These are phyloP conservation scores for Gymnodraco acuticeps DNA, from an alignment of 2,797 vertebrate genomes.

Conservation along the genomic window DNA sequence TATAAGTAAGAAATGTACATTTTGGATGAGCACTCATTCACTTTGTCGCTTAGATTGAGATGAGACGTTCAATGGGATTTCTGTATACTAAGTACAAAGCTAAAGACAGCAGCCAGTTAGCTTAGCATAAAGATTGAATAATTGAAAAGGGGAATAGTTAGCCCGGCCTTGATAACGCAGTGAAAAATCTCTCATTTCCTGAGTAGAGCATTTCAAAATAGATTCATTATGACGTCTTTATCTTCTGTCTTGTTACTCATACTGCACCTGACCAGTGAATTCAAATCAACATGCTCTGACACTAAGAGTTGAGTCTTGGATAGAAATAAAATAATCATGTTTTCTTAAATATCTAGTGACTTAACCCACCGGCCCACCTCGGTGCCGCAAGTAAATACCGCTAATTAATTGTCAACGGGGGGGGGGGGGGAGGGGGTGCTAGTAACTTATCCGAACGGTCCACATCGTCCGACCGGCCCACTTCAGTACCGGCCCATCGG, in stretches of 20 bases:
- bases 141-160: slow-evolving; percentile 9
- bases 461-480: too few relatives aligned
- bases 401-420: too few relatives aligned
- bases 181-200: background rate
- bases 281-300: background rate
- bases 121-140: slow-evolving; percentile 20
- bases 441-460: too few relatives aligned
- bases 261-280: background rate
- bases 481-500: too few relatives aligned
- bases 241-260: background rate
- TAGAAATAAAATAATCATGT: background rate
- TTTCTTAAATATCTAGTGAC: too few relatives aligned
- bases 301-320: background rate
- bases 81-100: background rate
- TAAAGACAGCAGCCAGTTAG: background rate
- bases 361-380: too few relatives aligned
- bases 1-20: background rate
- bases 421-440: too few relatives aligned
- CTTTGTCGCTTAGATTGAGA: background rate
- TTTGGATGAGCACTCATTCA: slow-evolving; percentile 1
- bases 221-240: too few relatives aligned
- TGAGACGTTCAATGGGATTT: background rate
- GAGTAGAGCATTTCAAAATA: too few relatives aligned
- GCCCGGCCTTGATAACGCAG: background rate
- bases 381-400: too few relatives aligned